Percentiles rank a stretch among this genome's conserved stretches.
These are phyloP conservation scores for Theodoxus fluviatilis DNA, from an alignment of 2,888 invertebrate species.

Conservation along the genomic window DNA sequence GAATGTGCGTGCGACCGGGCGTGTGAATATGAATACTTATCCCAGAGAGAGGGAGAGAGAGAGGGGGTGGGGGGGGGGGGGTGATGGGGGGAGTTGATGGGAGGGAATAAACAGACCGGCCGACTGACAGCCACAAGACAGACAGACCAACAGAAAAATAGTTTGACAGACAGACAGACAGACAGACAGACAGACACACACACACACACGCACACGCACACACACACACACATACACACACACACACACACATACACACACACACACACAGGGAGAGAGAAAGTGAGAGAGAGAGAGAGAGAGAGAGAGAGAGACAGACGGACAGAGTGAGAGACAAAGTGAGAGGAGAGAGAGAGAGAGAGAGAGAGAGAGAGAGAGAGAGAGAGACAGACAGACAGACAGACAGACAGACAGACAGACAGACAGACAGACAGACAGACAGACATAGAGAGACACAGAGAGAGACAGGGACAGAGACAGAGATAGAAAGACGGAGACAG, in stretches of 20 bases:
- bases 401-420: slow-evolving; percentile 10
- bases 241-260: slow-evolving; percentile 21
- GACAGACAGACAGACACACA: not conserved
- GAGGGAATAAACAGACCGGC: not conserved
- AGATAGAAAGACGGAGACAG: not conserved
- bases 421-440: not conserved
- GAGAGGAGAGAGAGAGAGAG: not conserved
- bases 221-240: slow-evolving; percentile 15
- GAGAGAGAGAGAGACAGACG: not conserved
- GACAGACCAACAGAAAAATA: not conserved
- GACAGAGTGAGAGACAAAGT: not conserved
- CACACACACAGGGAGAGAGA: slow-evolving; percentile 14
- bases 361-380: not conserved
- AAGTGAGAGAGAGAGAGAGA: not conserved
- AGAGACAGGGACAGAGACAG: not conserved
- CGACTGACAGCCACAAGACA: not conserved
- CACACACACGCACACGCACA: slow-evolving; percentile 19
- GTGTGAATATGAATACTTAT: too few species aligned
- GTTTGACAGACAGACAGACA: not conserved
- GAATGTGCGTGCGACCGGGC: not conserved
- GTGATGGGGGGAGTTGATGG: not conserved
- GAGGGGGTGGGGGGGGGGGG: not conserved
- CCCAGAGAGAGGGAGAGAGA: not conserved
- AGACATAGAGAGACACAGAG: slow-evolving; percentile 4
- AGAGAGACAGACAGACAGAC: not conserved